Percentiles rank a stretch among this genome's conserved stretches.
phyloP scores from a whole-genome alignment of 2,888 invertebrate species.

The Eupelmus urozonus region DNA sequence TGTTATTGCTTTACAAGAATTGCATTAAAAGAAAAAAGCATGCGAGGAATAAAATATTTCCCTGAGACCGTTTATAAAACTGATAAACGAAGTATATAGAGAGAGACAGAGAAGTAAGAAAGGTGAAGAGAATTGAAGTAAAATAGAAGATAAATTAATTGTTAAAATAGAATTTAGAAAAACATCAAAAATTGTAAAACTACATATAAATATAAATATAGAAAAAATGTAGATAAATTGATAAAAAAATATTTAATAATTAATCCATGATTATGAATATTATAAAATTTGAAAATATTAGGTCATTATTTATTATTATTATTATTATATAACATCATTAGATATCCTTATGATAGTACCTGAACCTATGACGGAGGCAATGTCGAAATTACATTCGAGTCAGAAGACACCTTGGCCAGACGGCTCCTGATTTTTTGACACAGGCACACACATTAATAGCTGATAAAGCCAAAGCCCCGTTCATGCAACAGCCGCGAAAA shows the following conservation, averaged over 20 bases:
- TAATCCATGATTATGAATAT: constrained; percentile 3
- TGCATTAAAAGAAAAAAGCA: constrained; percentile 60
- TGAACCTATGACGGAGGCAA: constrained; percentile 23
- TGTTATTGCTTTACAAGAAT: constrained; percentile 60
- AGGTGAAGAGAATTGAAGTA: constrained; percentile 62
- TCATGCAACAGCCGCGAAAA: constrained; percentile 32
- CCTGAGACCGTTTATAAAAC: constrained; percentile 71
- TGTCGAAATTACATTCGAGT: constrained; percentile 27
- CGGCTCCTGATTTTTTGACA: constrained; percentile 8
- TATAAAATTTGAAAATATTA: neutral
- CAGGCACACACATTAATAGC: constrained; percentile 39
- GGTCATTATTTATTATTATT: neutral
- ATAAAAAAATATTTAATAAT: constrained; percentile 47
- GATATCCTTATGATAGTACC: constrained; percentile 38
- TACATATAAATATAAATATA: constrained; percentile 20
- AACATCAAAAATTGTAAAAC: constrained; percentile 40
- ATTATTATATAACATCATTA: neutral
- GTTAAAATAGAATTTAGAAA: constrained; percentile 58
- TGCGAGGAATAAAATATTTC: constrained; percentile 68
- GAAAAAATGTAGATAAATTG: constrained; percentile 7
- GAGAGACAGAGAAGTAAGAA: constrained; percentile 55
- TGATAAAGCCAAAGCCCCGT: constrained; percentile 51
- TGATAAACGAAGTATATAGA: constrained; percentile 34
- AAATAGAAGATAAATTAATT: constrained; percentile 63
- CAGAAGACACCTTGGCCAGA: neutral